These are phyloP conservation scores for Etheostoma spectabile DNA, from an alignment of 2,113 vertebrate species.

Conservation along the genomic window DNA sequence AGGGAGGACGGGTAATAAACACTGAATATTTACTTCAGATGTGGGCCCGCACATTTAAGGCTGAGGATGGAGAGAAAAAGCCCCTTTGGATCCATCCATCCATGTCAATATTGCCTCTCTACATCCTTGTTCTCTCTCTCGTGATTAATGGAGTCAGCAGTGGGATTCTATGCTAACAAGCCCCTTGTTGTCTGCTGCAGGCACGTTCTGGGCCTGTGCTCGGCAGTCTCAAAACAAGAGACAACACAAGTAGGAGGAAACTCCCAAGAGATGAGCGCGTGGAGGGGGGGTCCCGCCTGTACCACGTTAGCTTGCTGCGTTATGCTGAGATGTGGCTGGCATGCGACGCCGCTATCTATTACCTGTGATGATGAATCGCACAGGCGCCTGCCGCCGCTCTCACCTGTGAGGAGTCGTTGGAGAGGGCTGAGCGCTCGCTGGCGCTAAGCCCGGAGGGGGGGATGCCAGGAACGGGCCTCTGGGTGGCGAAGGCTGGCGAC, in stretches of 20 bases:
- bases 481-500: slow-evolving; percentile 93
- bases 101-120: slow-evolving; percentile 75
- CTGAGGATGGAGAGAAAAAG: slow-evolving; percentile 62
- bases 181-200: slow-evolving; percentile 79
- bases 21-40: slow-evolving; percentile 72
- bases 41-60: slow-evolving; percentile 63
- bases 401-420: slow-evolving; percentile 94
- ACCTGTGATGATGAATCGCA: slow-evolving; percentile 77
- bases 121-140: slow-evolving; percentile 69
- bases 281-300: slow-evolving; percentile 72
- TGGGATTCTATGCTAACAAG: slow-evolving; percentile 81
- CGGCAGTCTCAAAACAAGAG: slow-evolving; percentile 73
- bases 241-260: slow-evolving; percentile 71
- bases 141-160: slow-evolving; percentile 85
- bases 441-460: slow-evolving; percentile 89
- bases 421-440: slow-evolving; percentile 89
- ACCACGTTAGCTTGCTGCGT: slow-evolving; percentile 40
- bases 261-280: slow-evolving; percentile 71
- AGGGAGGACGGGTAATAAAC: slow-evolving; percentile 67
- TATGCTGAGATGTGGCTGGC: slow-evolving; percentile 57
- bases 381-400: slow-evolving; percentile 68
- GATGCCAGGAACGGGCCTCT: slow-evolving; percentile 93
- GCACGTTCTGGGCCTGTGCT: slow-evolving; percentile 54
- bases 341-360: slow-evolving; percentile 67
- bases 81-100: slow-evolving; percentile 80